Evolutionary conservation across 2,113 vertebrate species (phyloP), one percentile per base, ranked within the genome.

Genomic region (Urocynchramus pylzowi): DNA sequence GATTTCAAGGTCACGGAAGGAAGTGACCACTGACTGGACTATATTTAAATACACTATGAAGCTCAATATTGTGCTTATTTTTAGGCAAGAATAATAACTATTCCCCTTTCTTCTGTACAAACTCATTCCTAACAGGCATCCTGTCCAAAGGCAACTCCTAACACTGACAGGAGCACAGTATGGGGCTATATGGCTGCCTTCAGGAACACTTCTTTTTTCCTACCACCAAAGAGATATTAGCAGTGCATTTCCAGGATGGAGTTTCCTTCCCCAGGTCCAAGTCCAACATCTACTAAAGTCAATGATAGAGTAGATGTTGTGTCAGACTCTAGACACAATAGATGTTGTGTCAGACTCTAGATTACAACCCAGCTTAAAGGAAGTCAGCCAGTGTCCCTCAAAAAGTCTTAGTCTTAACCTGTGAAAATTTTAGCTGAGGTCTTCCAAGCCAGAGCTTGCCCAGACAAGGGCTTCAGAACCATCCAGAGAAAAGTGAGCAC

Each of bases 271-370:
- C 4, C 24, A 44, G 5, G 30, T 31, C 24, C 74, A 89, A 76
- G 13, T n/a, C 57, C 41, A 73, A 44, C 35, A 85, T 7, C 52
- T 70, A 5, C 6, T 70, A 27, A 44, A 84, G 70, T 41, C 53
- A 84, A 0, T 21, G 17, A 52, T 16, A n/a, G n/a, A n/a, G n/a
- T n/a, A 67, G 31, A 17, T 57, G 57, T 30, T 0, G 0, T 16
- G 28, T 82, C 70, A 88, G n/a, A n/a, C n/a, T n/a, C n/a, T n/a
- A n/a, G n/a, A n/a, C n/a, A n/a, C n/a, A n/a, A n/a, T n/a, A 65
- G 28, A 17, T 56, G 56, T 33, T 0, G 0, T 16, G 24, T 81
- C 73, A 89, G 61, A 65, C 61, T 75, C 17, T 3, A 50, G 39
- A 59, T n/a, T 57, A 59, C 27, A 44, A 11, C 52, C 57, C 77